Percentiles rank a stretch among this genome's conserved stretches.
phyloP scores from a whole-genome alignment of 2,888 invertebrate genomes.

The Siphonodentalium dalli region DNA sequence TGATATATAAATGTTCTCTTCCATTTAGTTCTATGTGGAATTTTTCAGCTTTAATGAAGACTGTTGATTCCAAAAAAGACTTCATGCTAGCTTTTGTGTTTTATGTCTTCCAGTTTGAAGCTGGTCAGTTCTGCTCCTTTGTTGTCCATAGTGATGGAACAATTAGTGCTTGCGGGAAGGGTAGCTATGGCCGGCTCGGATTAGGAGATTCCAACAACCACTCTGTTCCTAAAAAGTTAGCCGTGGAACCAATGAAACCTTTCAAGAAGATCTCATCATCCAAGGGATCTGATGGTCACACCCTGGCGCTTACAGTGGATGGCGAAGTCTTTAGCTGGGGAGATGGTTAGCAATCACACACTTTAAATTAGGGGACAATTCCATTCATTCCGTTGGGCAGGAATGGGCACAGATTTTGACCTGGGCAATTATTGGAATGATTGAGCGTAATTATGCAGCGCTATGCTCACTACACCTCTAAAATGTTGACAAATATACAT shows the following conservation, averaged over 20 bases:
- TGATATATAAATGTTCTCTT: no score
- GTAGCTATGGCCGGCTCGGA: constrained; percentile 73
- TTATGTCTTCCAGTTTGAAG: constrained; percentile 68
- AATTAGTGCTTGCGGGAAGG: constrained; percentile 73
- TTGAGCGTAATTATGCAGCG: no score
- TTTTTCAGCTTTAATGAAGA: background rate
- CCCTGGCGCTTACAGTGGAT: constrained; percentile 72
- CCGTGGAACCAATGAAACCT: constrained; percentile 66
- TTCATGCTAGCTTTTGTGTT: no score
- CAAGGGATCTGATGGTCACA: constrained; percentile 74
- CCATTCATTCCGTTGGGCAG: no score
- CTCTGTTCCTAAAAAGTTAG: constrained; percentile 69
- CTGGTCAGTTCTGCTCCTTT: constrained; percentile 74
- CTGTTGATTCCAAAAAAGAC: no score
- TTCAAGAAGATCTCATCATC: constrained; percentile 70
- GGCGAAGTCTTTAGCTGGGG: constrained; percentile 76
- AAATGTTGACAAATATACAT: no score
- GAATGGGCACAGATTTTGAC: no score
- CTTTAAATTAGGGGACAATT: no score
- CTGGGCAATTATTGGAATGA: no score
- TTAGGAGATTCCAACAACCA: constrained; percentile 73
- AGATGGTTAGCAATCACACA: constrained; percentile 68
- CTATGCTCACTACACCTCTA: no score
- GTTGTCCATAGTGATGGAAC: constrained; percentile 71
- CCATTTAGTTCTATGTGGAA: background rate